phyloP scores from a whole-genome alignment of 2,888 invertebrate species.

The Bugulina stolonifera region DNA sequence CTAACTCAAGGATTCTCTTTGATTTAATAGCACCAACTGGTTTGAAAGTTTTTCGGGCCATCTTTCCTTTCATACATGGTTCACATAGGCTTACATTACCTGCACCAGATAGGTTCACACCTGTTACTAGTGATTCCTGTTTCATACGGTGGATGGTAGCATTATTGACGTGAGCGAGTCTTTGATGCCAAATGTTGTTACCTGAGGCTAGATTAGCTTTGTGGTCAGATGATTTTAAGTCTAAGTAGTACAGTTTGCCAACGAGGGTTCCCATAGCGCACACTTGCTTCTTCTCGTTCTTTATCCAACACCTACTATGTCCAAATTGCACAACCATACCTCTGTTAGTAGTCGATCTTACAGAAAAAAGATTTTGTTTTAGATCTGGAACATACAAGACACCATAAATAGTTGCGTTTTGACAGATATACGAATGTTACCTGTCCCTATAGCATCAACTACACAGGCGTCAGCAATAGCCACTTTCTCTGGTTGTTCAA shows the following conservation, averaged over 20 bases:
- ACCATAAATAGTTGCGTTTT: background rate
- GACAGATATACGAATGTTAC: background rate
- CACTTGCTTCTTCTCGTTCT: background rate
- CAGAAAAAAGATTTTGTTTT: slow-evolving; percentile 1
- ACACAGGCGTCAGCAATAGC: background rate
- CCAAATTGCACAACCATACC: background rate
- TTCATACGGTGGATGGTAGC: background rate
- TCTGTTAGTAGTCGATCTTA: background rate
- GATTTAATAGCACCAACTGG: slow-evolving; percentile 1
- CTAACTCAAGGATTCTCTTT: background rate
- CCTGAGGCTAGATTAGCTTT: background rate
- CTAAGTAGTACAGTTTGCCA: background rate
- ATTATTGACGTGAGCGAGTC: background rate
- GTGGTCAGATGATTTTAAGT: background rate
- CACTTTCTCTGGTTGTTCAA: background rate
- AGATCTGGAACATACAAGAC: background rate
- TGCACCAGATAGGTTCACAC: background rate
- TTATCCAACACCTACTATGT: background rate
- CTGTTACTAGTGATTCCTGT: background rate
- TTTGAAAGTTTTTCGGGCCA: background rate
- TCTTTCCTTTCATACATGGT: slow-evolving; percentile 11
- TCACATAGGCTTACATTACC: background rate
- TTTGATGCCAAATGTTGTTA: background rate
- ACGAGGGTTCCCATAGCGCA: background rate
- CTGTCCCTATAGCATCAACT: slow-evolving; percentile 13